These are phyloP conservation scores for Brienomyrus brachyistius DNA, from an alignment of 2,113 vertebrate species.

Conservation along the genomic window DNA sequence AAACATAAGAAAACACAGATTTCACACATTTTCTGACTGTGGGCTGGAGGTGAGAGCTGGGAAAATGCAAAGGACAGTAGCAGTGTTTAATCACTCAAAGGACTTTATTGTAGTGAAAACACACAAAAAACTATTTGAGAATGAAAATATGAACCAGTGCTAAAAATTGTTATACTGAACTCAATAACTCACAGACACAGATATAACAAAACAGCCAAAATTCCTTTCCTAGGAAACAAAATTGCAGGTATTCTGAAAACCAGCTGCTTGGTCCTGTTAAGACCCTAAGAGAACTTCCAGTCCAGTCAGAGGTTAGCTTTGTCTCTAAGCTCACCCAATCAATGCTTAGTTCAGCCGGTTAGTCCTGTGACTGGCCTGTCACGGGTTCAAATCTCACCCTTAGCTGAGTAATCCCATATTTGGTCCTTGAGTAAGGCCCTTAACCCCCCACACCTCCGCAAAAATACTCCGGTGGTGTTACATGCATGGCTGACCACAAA, in stretches of 20 bases:
- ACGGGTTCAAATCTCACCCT: neutral
- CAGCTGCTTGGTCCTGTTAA: neutral
- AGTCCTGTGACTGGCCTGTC: neutral
- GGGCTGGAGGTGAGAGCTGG: neutral
- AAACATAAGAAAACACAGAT: neutral
- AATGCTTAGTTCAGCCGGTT: neutral
- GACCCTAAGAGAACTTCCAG: neutral
- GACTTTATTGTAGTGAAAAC: neutral
- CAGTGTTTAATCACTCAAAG: neutral
- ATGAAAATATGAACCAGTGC: neutral
- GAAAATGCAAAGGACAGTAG: neutral
- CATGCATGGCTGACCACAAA: neutral
- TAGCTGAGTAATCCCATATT: neutral
- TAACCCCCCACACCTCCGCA: neutral
- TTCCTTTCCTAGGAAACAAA: neutral
- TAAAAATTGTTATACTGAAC: neutral
- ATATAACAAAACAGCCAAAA: neutral
- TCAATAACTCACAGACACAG: neutral
- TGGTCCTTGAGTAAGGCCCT: neutral
- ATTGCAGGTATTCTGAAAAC: neutral
- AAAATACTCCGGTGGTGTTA: neutral
- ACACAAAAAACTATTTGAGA: neutral
- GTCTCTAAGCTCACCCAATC: neutral
- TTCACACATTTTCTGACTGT: neutral
- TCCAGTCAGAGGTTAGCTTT: neutral